Conservation (phyloP, 2,113 vertebrate species). For the Pseudopipra pipra region DNA sequence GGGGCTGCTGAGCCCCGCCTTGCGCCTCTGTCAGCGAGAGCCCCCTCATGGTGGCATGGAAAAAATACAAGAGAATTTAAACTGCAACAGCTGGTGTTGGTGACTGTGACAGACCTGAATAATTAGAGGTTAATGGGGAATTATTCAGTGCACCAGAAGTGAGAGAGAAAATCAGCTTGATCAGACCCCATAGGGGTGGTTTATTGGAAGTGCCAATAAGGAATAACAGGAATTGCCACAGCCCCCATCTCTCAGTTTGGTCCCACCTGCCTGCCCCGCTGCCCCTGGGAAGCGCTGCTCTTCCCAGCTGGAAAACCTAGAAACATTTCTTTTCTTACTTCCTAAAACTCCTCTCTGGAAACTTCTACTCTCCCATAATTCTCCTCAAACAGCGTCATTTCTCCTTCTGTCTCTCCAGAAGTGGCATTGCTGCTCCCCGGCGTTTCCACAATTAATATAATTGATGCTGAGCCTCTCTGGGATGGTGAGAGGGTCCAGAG, state of each 20-base stretch:
- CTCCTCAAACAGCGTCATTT: rapidly evolving
- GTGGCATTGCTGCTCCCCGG: rapidly evolving
- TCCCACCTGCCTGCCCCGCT: neutral
- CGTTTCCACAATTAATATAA: slow-evolving; percentile 64
- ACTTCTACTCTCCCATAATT: rapidly evolving
- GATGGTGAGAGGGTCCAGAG: neutral
- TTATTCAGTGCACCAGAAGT: neutral
- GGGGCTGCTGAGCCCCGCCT: too few relatives aligned
- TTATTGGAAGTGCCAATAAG: neutral
- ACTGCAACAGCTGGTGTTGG: neutral
- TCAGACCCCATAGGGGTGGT: neutral
- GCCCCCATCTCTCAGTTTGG: neutral
- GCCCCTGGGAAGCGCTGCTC: neutral
- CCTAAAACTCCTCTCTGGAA: neutral
- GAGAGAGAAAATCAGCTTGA: neutral
- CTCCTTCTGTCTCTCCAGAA: rapidly evolving
- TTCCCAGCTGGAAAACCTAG: neutral
- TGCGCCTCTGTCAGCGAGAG: neutral
- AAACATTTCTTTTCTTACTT: rapidly evolving
- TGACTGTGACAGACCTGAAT: neutral
- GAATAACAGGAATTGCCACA: neutral
- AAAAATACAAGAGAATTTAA: neutral
- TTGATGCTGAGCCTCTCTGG: slow-evolving; percentile 12
- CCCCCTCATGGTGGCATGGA: neutral
- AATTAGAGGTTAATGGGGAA: neutral